Evolutionary conservation across 1,140 invertebrate genomes (phyloP).

Genomic region (Penaeus chinensis): DNA sequence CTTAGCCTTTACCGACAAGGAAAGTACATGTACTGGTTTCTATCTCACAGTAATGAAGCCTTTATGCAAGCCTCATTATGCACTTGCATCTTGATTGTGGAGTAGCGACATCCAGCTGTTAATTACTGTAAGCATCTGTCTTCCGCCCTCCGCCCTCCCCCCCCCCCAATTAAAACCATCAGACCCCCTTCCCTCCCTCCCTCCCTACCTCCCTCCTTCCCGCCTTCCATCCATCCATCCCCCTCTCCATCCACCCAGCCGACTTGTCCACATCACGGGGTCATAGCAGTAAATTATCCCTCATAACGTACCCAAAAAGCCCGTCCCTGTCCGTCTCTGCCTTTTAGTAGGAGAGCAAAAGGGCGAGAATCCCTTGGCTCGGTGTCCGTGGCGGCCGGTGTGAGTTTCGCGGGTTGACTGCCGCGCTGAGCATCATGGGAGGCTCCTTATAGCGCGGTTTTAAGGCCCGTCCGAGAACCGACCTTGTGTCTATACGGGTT

Average conservation of each 20-base stretch:
- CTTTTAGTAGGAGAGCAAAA: background rate
- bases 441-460: background rate
- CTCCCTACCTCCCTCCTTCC: background rate
- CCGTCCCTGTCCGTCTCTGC: background rate
- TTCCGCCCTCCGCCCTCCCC: too few species aligned
- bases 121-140: too few species aligned
- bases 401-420: slow-evolving; percentile 24
- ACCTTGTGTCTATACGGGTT: background rate
- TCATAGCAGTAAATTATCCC: slow-evolving; percentile 37
- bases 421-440: slow-evolving; percentile 1
- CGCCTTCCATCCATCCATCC: background rate
- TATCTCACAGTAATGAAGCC: too few species aligned
- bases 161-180: too few species aligned
- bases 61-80: too few species aligned
- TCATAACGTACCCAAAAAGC: background rate
- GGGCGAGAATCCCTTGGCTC: background rate
- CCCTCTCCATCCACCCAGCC: background rate
- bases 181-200: too few species aligned
- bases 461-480: background rate
- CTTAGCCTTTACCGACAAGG: too few species aligned
- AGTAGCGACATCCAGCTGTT: too few species aligned
- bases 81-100: too few species aligned
- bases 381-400: background rate
- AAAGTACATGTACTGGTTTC: too few species aligned
- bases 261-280: slow-evolving; percentile 39